Evolutionary conservation across 2,797 vertebrate genomes (phyloP).

Genomic region (Epinephelus awoara): DNA sequence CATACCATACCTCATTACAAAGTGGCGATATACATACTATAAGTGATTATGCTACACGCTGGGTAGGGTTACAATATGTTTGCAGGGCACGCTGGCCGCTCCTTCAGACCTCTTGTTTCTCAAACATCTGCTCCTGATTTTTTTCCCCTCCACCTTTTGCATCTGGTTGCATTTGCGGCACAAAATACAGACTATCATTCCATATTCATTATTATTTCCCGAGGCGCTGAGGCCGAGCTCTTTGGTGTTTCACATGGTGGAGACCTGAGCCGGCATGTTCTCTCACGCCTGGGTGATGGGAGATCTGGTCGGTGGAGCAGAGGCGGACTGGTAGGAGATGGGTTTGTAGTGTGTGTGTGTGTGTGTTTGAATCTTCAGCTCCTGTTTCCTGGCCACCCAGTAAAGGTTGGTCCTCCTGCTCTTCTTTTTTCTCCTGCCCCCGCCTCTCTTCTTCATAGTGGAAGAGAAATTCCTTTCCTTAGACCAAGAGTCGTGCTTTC

Average conservation of each 20-base stretch:
- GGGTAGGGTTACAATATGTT: conserved; percentile 83
- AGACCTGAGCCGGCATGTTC: conserved; percentile 87
- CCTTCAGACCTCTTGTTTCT: conserved; percentile 56
- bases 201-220: conserved; percentile 97
- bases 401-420: conserved; percentile 83
- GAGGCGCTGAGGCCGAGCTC: conserved; percentile 86
- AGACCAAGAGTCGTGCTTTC: conserved; percentile 19
- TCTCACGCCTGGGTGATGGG: conserved; percentile 84
- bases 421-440: conserved; percentile 50
- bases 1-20: conserved; percentile 74
- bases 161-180: conserved; percentile 97
- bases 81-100: conserved; percentile 80
- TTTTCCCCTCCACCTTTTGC: conserved; percentile 83
- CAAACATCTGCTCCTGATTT: conserved; percentile 94
- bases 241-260: conserved; percentile 80
- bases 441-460: conserved; percentile 64
- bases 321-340: conserved; percentile 39
- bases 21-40: conserved; percentile 67
- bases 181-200: conserved; percentile 93
- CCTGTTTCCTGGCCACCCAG: conserved; percentile 94
- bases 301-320: conserved; percentile 34
- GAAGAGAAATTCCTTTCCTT: conserved; percentile 29
- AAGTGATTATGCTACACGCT: conserved; percentile 74
- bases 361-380: conserved; percentile 83
- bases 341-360: conserved; percentile 38